phyloP scores from a whole-genome alignment of 2,113 vertebrate genomes.

The Caranx ignobilis region DNA sequence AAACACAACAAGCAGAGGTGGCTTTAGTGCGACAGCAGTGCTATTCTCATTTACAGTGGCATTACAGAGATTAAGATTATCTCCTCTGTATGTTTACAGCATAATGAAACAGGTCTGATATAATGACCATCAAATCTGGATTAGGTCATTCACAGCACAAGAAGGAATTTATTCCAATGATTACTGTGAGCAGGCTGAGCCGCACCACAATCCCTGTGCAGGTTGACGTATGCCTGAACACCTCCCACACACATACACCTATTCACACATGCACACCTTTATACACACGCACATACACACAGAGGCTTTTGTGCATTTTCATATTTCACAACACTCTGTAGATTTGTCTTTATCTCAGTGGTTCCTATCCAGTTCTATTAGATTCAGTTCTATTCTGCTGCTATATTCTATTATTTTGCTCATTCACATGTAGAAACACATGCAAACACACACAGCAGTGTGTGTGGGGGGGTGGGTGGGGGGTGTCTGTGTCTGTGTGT shows the following conservation, averaged over 20 bases:
- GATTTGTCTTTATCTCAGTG: background rate
- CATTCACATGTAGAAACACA: conserved; percentile 14
- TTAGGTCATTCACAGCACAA: conserved; percentile 80
- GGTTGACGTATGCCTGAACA: conserved; percentile 40
- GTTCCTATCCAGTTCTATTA: background rate
- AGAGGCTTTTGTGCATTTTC: background rate
- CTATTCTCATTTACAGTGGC: conserved; percentile 68
- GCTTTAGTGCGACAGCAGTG: conserved; percentile 41
- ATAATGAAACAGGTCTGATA: conserved; percentile 77
- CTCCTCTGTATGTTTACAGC: conserved; percentile 79
- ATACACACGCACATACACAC: background rate
- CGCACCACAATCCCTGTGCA: conserved; percentile 44
- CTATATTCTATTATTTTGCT: background rate
- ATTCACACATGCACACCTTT: conserved; percentile 22
- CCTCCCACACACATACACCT: conserved; percentile 39
- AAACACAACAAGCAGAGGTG: conserved; percentile 24
- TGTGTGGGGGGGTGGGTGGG: conserved; percentile 21
- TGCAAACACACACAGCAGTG: background rate
- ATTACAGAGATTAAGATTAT: conserved; percentile 83
- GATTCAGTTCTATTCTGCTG: background rate
- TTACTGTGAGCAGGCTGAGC: conserved; percentile 70
- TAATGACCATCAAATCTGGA: conserved; percentile 84
- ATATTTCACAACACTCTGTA: background rate
- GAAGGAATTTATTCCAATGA: conserved; percentile 65
- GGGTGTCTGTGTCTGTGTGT: conserved; percentile 29